phyloP scores from a whole-genome alignment of 2,888 invertebrate species.

The Rotaria sp. region DNA sequence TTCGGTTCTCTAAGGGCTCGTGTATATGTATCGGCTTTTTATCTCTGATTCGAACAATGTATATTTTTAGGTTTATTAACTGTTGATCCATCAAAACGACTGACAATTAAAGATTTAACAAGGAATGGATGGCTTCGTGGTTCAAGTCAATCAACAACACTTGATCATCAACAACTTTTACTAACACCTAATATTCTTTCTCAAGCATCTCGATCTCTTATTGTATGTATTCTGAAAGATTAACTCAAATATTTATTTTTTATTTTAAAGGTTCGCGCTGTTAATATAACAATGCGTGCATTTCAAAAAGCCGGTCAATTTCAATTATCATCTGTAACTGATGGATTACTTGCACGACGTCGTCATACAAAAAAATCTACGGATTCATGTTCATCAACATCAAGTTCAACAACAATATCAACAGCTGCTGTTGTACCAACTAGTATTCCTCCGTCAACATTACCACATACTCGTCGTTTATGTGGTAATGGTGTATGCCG shows the following conservation, averaged over 20 bases:
- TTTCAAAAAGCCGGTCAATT: conserved; percentile 25
- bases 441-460: background rate
- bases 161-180: background rate
- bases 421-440: background rate
- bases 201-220: conserved; percentile 18
- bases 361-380: conserved; percentile 28
- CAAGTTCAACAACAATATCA: background rate
- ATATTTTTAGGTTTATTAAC: conserved; percentile 64
- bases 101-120: conserved; percentile 65
- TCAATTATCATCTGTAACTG: background rate
- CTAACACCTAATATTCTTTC: background rate
- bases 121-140: conserved; percentile 62
- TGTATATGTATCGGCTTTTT: too few species aligned
- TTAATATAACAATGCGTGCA: conserved; percentile 21
- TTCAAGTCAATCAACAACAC: background rate
- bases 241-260: background rate
- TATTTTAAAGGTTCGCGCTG: background rate
- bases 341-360: conserved; percentile 11
- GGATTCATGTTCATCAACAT: conserved; percentile 12
- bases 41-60: too few species aligned
- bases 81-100: conserved; percentile 68
- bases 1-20: too few species aligned
- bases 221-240: background rate
- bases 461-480: conserved; percentile 14
- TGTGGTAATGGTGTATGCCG: conserved; percentile 28